These are phyloP conservation scores for Gymnothorax reevesii DNA, from an alignment of 2,797 vertebrate species.

Conservation along the genomic window DNA sequence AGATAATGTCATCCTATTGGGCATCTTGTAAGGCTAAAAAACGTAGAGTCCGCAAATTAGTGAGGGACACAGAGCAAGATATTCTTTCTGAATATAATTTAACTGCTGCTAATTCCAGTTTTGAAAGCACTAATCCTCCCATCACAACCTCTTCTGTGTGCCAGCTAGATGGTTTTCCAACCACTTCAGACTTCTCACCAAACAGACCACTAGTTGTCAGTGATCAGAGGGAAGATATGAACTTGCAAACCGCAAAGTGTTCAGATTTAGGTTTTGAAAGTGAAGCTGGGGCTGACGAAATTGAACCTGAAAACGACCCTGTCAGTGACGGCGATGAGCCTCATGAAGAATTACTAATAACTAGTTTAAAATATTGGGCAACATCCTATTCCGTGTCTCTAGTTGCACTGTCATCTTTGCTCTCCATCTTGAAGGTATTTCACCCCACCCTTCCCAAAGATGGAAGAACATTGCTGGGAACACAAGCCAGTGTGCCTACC, in stretches of 20 bases:
- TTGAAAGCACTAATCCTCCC: slow-evolving; percentile 23
- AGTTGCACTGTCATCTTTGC: slow-evolving; percentile 19
- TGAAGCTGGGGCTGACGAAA: slow-evolving; percentile 15
- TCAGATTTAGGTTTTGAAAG: slow-evolving; percentile 22
- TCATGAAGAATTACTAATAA: slow-evolving; percentile 25
- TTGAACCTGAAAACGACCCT: slow-evolving; percentile 17
- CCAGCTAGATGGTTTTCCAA: slow-evolving; percentile 5
- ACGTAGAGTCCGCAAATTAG: slow-evolving; percentile 1
- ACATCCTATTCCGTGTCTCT: slow-evolving; percentile 34
- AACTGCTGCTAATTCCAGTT: slow-evolving; percentile 17
- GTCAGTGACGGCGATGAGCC: slow-evolving; percentile 25
- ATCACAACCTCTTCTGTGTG: slow-evolving; percentile 28
- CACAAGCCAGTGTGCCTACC: slow-evolving; percentile 21
- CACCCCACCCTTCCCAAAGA: slow-evolving; percentile 30
- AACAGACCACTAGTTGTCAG: slow-evolving; percentile 6
- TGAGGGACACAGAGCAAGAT: slow-evolving; percentile 25
- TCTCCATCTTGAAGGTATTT: slow-evolving; percentile 15
- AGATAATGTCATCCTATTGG: slow-evolving; percentile 25
- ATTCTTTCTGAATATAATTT: slow-evolving; percentile 24
- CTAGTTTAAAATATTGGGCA: slow-evolving; percentile 32
- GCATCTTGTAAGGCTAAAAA: slow-evolving; percentile 7
- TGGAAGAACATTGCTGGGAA: slow-evolving; percentile 35
- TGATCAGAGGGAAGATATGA: slow-evolving; percentile 8
- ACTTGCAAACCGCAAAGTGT: slow-evolving; percentile 16
- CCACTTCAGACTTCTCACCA: background rate